Base-by-base conservation (phyloP, 2,888 invertebrate species). In the Perizoma flavofasciatum region DNA sequence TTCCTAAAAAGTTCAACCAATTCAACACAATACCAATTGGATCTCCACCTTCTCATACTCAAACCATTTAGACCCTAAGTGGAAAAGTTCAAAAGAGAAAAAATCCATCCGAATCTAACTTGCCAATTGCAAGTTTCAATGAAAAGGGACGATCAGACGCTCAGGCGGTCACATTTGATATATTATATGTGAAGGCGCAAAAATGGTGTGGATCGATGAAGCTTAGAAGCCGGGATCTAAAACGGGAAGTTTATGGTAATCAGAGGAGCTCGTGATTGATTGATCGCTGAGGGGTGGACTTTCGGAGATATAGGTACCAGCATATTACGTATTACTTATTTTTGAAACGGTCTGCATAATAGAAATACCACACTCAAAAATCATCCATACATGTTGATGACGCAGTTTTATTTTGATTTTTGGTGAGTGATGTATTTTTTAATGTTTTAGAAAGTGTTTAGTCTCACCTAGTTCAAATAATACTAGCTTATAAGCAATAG, bases 201-300 rank as follows among this genome's bases (percentile, higher is more conserved):
- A 88, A 87, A 88, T 87, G 83, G 74, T 74, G 77, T 78, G 80
- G 86, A 88, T 89, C 89, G 86, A 90, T 89, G 85, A 83, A 85
- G 87, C 86, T 89, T 85, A 88, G 88, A 75, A 75, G 81, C 78
- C 80, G 88, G 87, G 86, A 86, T 79, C 82, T 86, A 84, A 88
- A 91, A 88, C 86, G 89, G 86, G 82, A 85, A 89, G 86, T 90
- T 91, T 92, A 91, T 91, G 92, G 88, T 91, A 92, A 92, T 92
- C 89, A 88, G 81, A 85, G 83, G 49, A 50, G 79, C 78, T 71
- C 78, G 88, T 92, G 92, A 92, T 91, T 91, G 92, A 92, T 92
- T 90, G 87, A 86, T 81, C 79, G 80, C 79, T 70, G 75, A 77
- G 75, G 75, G 74, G 71, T 74, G 68, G 72, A 68, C 70, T 69